phyloP scores from a whole-genome alignment of 1,140 invertebrate species.

The Holotrichia oblita region DNA sequence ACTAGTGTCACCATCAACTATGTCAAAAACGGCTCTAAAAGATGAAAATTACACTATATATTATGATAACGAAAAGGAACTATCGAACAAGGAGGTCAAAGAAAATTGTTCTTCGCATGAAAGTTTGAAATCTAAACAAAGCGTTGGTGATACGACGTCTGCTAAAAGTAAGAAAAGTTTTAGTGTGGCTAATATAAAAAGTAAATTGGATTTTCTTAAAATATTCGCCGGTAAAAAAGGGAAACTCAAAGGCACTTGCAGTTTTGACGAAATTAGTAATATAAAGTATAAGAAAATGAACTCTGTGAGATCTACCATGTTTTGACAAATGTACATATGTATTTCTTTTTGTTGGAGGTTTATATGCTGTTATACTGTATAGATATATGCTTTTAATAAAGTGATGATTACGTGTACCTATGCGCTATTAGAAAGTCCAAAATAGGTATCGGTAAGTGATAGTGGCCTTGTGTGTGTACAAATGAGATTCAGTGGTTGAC shows the following conservation, averaged over 20 bases:
- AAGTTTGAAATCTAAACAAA: neutral
- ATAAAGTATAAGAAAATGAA: conserved; percentile 43
- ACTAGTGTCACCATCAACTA: neutral
- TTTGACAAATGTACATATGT: neutral
- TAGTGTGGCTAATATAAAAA: conserved; percentile 28
- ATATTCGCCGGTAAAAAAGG: conserved; percentile 28
- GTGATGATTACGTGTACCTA: neutral
- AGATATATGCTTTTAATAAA: conserved; percentile 30
- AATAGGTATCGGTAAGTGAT: too few species aligned
- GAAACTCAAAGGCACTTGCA: conserved; percentile 20
- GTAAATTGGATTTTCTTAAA: conserved; percentile 37
- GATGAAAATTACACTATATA: conserved; percentile 20
- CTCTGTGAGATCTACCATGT: conserved; percentile 29
- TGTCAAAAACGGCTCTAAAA: neutral
- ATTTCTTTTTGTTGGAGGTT: neutral
- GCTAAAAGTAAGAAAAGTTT: conserved; percentile 18
- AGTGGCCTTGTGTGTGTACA: too few species aligned
- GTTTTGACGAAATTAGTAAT: conserved; percentile 20
- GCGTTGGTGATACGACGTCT: neutral
- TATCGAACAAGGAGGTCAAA: conserved; percentile 12
- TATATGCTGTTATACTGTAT: neutral
- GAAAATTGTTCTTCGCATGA: conserved; percentile 23
- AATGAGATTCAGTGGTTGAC: too few species aligned
- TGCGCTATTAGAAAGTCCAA: too few species aligned
- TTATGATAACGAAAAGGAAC: conserved; percentile 2